phyloP scores from a whole-genome alignment of 2,797 vertebrate genomes.

The Esox masquinongy region DNA sequence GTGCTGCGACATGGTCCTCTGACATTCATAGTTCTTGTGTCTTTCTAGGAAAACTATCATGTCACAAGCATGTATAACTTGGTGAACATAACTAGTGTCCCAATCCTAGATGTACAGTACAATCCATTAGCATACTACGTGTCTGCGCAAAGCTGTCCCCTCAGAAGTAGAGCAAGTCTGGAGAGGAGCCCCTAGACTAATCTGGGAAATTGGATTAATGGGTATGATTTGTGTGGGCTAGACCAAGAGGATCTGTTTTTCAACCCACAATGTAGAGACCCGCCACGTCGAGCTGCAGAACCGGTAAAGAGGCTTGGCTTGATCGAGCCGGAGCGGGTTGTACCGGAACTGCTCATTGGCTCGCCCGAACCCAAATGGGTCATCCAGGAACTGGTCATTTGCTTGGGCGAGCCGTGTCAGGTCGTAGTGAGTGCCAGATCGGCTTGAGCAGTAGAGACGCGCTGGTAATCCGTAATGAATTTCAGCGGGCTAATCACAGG shows the following conservation, averaged over 20 bases:
- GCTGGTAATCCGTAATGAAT: conserved; percentile 45
- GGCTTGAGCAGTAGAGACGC: conserved; percentile 30
- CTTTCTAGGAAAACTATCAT: not conserved
- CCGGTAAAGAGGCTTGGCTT: not conserved
- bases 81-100: not conserved
- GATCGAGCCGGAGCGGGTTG: not conserved
- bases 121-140: not conserved
- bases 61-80: not conserved
- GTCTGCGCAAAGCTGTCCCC: not conserved
- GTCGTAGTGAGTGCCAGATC: not conserved
- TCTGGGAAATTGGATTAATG: conserved; percentile 46
- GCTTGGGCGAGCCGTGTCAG: not conserved
- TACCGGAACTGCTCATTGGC: not conserved
- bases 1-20: not conserved
- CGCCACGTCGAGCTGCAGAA: not conserved
- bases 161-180: conserved; percentile 9
- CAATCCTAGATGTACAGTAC: not conserved
- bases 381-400: not conserved
- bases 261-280: conserved; percentile 18
- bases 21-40: not conserved
- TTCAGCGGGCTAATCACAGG: conserved; percentile 50
- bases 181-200: conserved; percentile 48
- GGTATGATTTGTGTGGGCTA: conserved; percentile 42
- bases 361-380: not conserved
- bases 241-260: conserved; percentile 58